Evolutionary conservation across 2,797 vertebrate species (phyloP).

Genomic region (Chromis chromis): DNA sequence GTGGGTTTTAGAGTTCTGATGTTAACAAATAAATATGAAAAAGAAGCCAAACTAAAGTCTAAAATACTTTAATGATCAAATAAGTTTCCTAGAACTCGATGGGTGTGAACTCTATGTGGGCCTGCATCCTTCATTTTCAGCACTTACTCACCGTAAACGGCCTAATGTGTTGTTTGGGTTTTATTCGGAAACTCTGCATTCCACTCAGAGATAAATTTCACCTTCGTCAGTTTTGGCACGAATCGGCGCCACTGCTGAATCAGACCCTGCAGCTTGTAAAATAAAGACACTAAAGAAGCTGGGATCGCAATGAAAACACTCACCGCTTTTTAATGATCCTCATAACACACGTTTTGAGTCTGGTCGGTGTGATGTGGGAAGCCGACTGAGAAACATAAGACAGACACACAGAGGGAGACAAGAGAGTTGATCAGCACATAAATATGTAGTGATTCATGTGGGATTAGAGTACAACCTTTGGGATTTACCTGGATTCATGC

Average conservation of each 20-base stretch:
- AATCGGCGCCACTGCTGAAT: conserved; percentile 32
- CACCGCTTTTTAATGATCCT: conserved; percentile 49
- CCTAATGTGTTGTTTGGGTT: conserved; percentile 43
- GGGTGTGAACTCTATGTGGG: conserved; percentile 12
- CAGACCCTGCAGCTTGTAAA: conserved; percentile 55
- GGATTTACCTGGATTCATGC: conserved; percentile 10
- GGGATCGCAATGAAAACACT: conserved; percentile 56
- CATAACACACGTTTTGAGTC: conserved; percentile 29
- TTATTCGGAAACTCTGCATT: conserved; percentile 58
- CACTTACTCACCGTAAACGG: conserved; percentile 30
- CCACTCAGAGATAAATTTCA: conserved; percentile 44
- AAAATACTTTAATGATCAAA: background rate
- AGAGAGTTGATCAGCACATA: conserved; percentile 22
- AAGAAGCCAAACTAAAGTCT: background rate
- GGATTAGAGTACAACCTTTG: conserved; percentile 1
- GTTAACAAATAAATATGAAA: background rate
- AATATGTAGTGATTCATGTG: conserved; percentile 31
- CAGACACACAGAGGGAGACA: conserved; percentile 5
- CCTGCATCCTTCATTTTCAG: conserved; percentile 20
- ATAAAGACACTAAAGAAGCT: conserved; percentile 44
- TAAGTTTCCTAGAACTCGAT: background rate
- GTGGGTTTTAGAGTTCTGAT: too few relatives aligned
- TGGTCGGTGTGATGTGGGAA: conserved; percentile 28
- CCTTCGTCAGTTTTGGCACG: conserved; percentile 58
- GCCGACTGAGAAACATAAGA: background rate